Base-by-base conservation (phyloP, 2,888 invertebrate species). In the Thecocarcelia acutangulata region DNA sequence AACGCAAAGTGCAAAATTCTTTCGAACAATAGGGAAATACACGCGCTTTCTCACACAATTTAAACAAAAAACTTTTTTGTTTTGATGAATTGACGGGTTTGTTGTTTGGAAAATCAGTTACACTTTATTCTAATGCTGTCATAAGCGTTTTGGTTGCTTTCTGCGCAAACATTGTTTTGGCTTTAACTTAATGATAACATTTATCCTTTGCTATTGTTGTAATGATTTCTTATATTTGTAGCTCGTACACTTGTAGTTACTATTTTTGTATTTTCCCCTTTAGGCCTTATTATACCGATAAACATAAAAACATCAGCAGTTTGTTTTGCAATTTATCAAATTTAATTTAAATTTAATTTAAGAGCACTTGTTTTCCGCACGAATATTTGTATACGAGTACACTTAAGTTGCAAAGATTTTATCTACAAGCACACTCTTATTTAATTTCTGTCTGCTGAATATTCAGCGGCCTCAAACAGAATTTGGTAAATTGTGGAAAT, bases 291-390 rank as follows among this genome's bases (percentile, higher is more conserved):
- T 64, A 58, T 63, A 64, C n/a, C 44, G 15, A 21, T 42, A 42
- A 54, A 66, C 77, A 86, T 87, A 87, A 87, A 88, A 87, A 86
- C 86, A 87, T 87, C 87, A 87, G 84, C 87, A 84, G 85, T 74
- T 82, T 82, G 78, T 74, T 77, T 74, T 70, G 69, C 54, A 70
- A 82, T 82, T 74, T 78, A 82, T 78, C 82, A 82, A 78, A 78
- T 74, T 78, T 78, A 82, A 82, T 82, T 82, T 82, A 82, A 74
- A 59, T 74, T 78, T 82, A 82, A 82, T 82, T 82, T 74, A 70
- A 82, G 78, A 33, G 11, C 52, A 42, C 64, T 74, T 56, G 56
- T 37, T 19, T 33, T 37, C 2, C 28, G n/a, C 17, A 48, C 19
- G 54, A 56, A 40, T 42, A 69, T 54, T 48, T 64, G 1, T 11